Conservation (phyloP, 2,797 vertebrate genomes). For the Ispidina picta region DNA sequence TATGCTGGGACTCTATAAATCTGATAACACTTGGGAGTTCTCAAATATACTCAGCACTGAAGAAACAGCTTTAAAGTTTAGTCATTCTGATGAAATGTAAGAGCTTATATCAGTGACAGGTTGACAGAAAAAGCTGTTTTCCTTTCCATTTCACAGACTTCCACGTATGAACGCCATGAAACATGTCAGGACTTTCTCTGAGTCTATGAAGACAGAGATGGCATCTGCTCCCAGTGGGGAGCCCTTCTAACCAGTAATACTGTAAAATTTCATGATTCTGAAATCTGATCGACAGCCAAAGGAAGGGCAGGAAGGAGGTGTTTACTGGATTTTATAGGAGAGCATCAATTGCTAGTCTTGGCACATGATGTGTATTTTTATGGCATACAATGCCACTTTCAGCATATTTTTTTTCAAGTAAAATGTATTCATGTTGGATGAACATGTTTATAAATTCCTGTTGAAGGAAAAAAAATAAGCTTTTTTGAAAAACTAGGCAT, state of each 20-base stretch:
- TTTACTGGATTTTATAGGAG: constrained; percentile 75
- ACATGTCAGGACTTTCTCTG: constrained; percentile 85
- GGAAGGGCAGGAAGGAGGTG: constrained; percentile 74
- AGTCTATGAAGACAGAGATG: constrained; percentile 83
- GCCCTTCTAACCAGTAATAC: constrained; percentile 80
- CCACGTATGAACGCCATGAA: constrained; percentile 84
- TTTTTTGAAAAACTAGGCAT: not conserved
- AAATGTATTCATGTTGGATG: constrained; percentile 54
- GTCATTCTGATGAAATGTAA: constrained; percentile 85
- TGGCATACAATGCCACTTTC: constrained; percentile 65
- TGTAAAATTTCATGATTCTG: constrained; percentile 80
- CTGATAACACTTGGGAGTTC: constrained; percentile 83
- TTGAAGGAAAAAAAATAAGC: not conserved
- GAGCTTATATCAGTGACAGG: constrained; percentile 86
- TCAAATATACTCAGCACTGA: constrained; percentile 78
- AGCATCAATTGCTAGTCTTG: constrained; percentile 77
- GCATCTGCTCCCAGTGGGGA: constrained; percentile 82
- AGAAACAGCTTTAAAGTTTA: constrained; percentile 85
- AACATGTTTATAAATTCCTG: constrained; percentile 58
- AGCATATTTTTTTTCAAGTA: constrained; percentile 17
- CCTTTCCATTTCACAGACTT: constrained; percentile 88
- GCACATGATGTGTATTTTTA: constrained; percentile 74
- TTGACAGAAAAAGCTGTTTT: constrained; percentile 90
- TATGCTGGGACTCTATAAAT: constrained; percentile 80
- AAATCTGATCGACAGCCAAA: constrained; percentile 82